Base-by-base conservation (phyloP, 2,888 invertebrate genomes). In the Thymelicus acteon region DNA sequence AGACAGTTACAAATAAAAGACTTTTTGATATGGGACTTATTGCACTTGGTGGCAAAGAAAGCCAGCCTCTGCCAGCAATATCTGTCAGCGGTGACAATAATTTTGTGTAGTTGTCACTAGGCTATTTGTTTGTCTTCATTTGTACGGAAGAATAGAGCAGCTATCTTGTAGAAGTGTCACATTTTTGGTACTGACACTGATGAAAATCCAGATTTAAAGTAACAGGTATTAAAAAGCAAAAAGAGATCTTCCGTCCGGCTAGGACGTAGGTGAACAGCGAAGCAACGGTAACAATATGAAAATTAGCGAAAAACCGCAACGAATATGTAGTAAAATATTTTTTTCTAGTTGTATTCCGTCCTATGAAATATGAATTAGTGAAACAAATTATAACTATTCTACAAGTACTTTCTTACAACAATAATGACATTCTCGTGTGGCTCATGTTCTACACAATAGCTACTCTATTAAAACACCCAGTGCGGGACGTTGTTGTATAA, bases 1-100 rank as follows among this genome's bases (percentile, higher is more conserved):
- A 76, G 78, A 82, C 79, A 79, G 63, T 63, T 31, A 19, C 15
- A 62, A 71, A 63, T 31, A 19, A 13, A 62, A 71, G 31, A 71
- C 70, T 65, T 60, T 57, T 63, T 48, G 40, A 69, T 61, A 31
- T 52, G 15, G 54, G 54, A 63, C 57, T 57, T 48, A 39, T n/a
- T 58, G 39, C 64, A 65, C 70, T 65, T 52, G 64, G 52, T 44
- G 70, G 65, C 70, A 60, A 64, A 65, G n/a, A 60, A 64, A 60
- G 52, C 60, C 65, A 44, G 58, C 19, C 31, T 60, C 65, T 44
- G 39, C n/a, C n/a, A n/a, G n/a, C n/a, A n/a, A n/a, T n/a, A n/a
- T 24, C 47, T 54, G 10, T 69, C 31, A 19, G 61, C 49, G 10
- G 64, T 71, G 65, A 60, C 70, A 65, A 70, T 70, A 65, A 71